Evolutionary conservation across 2,113 vertebrate species (phyloP).

Genomic region (Cochlearius cochlearius): DNA sequence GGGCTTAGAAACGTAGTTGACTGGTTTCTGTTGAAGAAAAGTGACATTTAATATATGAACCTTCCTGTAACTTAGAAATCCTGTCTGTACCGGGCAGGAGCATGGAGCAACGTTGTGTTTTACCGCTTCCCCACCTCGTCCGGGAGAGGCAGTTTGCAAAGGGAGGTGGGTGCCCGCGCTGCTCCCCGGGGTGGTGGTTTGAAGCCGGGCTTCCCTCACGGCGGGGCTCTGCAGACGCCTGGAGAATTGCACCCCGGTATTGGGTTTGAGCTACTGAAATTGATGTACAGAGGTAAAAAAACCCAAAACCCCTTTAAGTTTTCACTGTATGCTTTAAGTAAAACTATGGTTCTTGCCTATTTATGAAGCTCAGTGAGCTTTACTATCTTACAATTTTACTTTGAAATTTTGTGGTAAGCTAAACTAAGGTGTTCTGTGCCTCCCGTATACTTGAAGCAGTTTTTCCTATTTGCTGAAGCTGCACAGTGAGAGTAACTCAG

Average conservation of each 20-base stretch:
- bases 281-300: background rate
- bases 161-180: rapidly evolving
- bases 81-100: background rate
- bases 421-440: background rate
- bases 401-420: background rate
- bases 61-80: background rate
- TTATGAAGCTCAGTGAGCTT: background rate
- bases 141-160: background rate
- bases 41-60: background rate
- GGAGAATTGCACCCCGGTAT: background rate
- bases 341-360: background rate
- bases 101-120: rapidly evolving
- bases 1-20: background rate
- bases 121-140: background rate
- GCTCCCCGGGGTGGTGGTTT: background rate
- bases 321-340: background rate
- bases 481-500: background rate
- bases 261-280: background rate
- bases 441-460: background rate
- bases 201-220: background rate
- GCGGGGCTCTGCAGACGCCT: rapidly evolving
- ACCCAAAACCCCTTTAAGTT: too few relatives aligned
- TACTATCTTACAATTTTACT: background rate
- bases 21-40: background rate
- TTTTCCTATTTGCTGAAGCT: background rate